Evolutionary conservation across 53 echinoderm and acorn worm genomes (phyloP).

Genomic region (Crossaster papposus): DNA sequence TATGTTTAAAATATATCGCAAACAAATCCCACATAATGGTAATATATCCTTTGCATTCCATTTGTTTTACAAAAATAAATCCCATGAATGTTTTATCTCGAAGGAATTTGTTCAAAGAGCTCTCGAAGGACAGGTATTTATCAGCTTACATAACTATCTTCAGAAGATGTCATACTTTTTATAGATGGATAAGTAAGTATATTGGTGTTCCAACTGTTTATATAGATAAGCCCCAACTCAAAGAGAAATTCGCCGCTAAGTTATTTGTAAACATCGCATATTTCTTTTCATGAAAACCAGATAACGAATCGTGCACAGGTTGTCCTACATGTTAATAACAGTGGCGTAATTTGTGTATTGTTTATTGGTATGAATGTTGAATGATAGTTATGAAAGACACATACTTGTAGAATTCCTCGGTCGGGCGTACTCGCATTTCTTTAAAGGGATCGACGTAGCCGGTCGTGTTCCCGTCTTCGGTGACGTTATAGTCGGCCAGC

Average conservation of each 20-base stretch:
- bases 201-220: too few species aligned
- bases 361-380: background rate
- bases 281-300: background rate
- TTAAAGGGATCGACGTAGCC: constrained; percentile 79
- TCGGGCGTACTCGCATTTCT: constrained; percentile 66
- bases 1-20: background rate
- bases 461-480: constrained; percentile 53
- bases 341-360: background rate
- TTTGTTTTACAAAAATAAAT: background rate
- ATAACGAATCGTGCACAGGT: background rate
- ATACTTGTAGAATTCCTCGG: constrained; percentile 90
- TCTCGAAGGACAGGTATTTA: background rate
- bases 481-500: constrained; percentile 73
- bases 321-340: background rate
- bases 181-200: background rate
- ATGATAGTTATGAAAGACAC: background rate
- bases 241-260: background rate
- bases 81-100: background rate
- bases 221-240: background rate
- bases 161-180: background rate
- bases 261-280: background rate
- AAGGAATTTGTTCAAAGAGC: background rate
- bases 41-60: too few species aligned
- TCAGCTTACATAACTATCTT: background rate
- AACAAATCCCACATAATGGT: background rate